Evolutionary conservation across 1,140 invertebrate species (phyloP).

Genomic region (Zaprionus camerounensis): DNA sequence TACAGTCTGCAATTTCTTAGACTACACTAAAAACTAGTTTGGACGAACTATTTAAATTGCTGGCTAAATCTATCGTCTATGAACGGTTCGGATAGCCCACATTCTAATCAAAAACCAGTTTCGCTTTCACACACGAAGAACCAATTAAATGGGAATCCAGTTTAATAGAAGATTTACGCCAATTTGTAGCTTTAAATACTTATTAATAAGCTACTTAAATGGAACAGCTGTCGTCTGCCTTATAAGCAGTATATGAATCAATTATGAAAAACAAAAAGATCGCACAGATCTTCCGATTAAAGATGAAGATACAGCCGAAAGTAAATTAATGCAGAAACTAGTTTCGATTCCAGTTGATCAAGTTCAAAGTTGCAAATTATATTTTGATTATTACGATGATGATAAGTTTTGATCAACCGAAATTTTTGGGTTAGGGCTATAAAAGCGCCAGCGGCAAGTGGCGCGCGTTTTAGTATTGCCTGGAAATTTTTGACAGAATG

Average conservation of each 20-base stretch:
- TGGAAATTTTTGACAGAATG: conserved; percentile 45
- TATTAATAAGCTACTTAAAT: conserved; percentile 12
- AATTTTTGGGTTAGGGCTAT: conserved; percentile 37
- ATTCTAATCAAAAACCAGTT: conserved; percentile 30
- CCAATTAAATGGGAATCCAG: conserved; percentile 13
- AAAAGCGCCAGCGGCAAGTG: conserved; percentile 32
- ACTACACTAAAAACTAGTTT: conserved; percentile 2
- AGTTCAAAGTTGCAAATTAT: conserved; percentile 75
- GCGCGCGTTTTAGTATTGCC: conserved; percentile 49
- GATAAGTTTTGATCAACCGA: conserved; percentile 36
- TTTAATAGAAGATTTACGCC: conserved; percentile 21
- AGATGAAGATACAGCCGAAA: conserved; percentile 32
- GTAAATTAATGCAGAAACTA: conserved; percentile 49
- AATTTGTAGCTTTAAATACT: conserved; percentile 26
- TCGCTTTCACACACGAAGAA: conserved; percentile 12
- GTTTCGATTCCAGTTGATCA: conserved; percentile 65
- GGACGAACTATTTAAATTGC: background rate
- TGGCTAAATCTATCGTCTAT: background rate
- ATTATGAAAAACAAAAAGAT: conserved; percentile 3
- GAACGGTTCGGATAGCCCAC: conserved; percentile 14
- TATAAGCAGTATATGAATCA: conserved; percentile 19
- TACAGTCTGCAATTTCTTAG: background rate
- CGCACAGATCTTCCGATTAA: background rate
- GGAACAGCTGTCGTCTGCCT: conserved; percentile 16
- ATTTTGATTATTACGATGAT: conserved; percentile 46